Evolutionary conservation across 2,113 vertebrate genomes (phyloP).

Genomic region (Piprites chloris): DNA sequence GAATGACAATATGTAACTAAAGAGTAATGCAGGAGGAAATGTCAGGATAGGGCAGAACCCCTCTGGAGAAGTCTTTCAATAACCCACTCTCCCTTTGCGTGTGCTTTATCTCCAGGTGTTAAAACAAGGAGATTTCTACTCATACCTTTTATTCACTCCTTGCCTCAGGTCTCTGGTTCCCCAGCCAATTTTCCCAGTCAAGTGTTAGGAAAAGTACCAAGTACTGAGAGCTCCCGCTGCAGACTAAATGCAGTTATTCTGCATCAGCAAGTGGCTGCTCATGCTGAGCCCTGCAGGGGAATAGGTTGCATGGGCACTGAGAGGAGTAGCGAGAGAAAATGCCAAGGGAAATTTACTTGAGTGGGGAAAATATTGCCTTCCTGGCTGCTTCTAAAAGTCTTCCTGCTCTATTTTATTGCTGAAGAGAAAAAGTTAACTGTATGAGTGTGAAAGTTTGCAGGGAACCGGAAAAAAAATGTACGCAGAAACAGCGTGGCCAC

Average conservation of each 20-base stretch:
- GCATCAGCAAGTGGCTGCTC: neutral
- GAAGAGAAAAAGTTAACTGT: neutral
- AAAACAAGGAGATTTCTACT: neutral
- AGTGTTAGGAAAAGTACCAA: neutral
- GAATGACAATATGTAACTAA: neutral
- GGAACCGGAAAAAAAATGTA: neutral
- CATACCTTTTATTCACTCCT: neutral
- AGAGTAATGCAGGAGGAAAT: neutral
- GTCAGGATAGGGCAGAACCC: neutral
- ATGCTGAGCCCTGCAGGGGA: slow-evolving; percentile 30
- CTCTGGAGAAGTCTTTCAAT: neutral
- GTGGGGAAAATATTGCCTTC: neutral
- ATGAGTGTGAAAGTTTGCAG: neutral
- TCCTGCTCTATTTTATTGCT: neutral
- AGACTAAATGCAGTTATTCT: neutral
- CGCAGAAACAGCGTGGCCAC: neutral
- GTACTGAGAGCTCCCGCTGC: neutral
- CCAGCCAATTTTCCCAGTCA: slow-evolving; percentile 23
- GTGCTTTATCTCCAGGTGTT: neutral
- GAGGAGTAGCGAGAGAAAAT: neutral
- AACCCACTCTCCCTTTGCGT: neutral
- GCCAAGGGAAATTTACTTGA: slow-evolving; percentile 30
- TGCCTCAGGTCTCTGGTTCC: neutral
- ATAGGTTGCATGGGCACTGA: neutral
- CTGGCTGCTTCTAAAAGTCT: neutral